Evolutionary conservation across 2,888 invertebrate species (phyloP), one percentile per base, ranked within the genome.

Genomic region (Leptarthrus brevirostris): DNA sequence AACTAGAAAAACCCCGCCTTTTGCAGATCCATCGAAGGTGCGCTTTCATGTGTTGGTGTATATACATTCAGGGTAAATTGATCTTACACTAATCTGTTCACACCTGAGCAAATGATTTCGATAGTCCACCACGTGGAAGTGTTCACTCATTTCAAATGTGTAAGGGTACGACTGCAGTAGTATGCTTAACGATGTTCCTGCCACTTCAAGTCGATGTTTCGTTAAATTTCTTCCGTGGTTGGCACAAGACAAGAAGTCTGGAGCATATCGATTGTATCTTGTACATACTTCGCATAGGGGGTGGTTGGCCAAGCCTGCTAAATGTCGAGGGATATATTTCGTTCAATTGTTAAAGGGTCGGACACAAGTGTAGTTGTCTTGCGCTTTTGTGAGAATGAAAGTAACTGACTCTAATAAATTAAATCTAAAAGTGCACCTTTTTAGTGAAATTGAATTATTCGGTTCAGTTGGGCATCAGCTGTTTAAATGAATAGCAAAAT

Each of bases 1-100:
- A 30, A 49, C 26, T 16, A 20, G 40, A 47, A 14, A 58, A 58
- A 44, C 72, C 54, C 72, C 72, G 72, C 72, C 72, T 58, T 56
- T 58, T 56, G 47, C 58, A 56, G 44, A 16, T 56, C 30, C 22
- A 53, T 44, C 54, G 26, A 40, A 54, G 54, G 6, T 20, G 26
- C 12, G n/a, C 5, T 36, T 22, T 1, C n/a, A 2, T 53, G 52
- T 70, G n/a, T 34, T 16, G n/a, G 36, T 53, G 44, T 24, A 20
- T 14, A 24, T 44, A 64, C 24, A 36, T 64, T 16, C 47, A 36
- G 5, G 22, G 44, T 14, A 64, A 47, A 64, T 64, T 44, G 64
- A 44, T 64, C 64, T 6, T 20, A 64, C 47, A 22, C 40, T 20
- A 64, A 64, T 47, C 64, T 64, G 44, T 47, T 64, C 64, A 64